Evolutionary conservation across 2,113 vertebrate species (phyloP).

Genomic region (Excalfactoria chinensis): DNA sequence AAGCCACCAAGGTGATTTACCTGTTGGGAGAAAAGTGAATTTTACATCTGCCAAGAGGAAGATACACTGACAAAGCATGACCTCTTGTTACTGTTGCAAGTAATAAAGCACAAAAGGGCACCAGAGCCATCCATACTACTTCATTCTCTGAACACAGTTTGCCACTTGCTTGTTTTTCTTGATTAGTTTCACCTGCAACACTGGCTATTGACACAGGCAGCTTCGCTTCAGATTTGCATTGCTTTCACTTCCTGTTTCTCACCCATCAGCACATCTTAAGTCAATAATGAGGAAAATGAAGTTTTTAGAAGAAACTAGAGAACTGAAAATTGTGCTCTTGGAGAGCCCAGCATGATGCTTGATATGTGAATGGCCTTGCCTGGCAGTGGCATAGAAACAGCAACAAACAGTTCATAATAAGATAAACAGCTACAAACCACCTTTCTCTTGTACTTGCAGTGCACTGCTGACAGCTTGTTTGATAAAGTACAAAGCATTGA

Average conservation of each 20-base stretch:
- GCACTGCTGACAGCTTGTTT: not conserved
- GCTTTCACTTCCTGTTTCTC: not conserved
- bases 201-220: not conserved
- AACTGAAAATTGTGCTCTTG: not conserved
- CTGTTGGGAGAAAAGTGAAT: slow-evolving; percentile 22
- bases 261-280: not conserved
- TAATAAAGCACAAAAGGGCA: not conserved
- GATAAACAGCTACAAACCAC: not conserved
- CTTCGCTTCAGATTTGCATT: not conserved
- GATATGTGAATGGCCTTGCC: not conserved
- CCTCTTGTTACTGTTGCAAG: not conserved
- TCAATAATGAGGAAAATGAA: not conserved
- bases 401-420: not conserved
- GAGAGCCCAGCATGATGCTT: not conserved
- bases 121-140: not conserved
- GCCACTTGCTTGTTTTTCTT: not conserved
- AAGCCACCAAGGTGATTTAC: slow-evolving; percentile 22
- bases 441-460: not conserved
- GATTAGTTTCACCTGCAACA: not conserved
- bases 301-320: not conserved
- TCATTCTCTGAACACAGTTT: not conserved
- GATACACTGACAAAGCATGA: not conserved
- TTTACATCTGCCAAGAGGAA: not conserved
- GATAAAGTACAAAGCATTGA: not conserved
- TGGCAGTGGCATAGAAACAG: not conserved